Percentiles rank a stretch among this genome's conserved stretches.
These are phyloP conservation scores for Rambutsinella grinnellia DNA, from an alignment of 2,888 invertebrate genomes.

Conservation along the genomic window DNA sequence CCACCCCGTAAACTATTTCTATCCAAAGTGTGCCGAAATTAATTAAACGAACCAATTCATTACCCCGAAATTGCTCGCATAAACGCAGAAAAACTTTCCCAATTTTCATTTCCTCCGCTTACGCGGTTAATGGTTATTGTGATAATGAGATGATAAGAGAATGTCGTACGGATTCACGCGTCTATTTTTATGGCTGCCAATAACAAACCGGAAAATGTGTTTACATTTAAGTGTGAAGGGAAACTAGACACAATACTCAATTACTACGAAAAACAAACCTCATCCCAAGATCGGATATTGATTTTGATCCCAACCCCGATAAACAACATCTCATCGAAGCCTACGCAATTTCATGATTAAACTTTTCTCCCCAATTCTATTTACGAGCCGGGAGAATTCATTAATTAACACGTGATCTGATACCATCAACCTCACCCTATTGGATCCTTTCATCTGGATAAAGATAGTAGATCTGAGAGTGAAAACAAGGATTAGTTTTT, in stretches of 20 bases:
- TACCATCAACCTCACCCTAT: not conserved
- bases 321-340: too few species aligned
- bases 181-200: too few species aligned
- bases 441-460: not conserved
- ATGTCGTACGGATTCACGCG: not conserved
- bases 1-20: too few species aligned
- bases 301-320: too few species aligned
- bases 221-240: not conserved
- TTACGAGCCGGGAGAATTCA: slow-evolving; percentile 3
- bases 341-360: not conserved
- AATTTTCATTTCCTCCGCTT: not conserved
- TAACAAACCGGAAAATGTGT: not conserved
- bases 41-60: slow-evolving; percentile 34
- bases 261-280: not conserved
- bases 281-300: not conserved
- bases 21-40: too few species aligned
- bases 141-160: too few species aligned
- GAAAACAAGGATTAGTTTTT: not conserved
- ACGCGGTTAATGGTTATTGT: too few species aligned
- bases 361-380: not conserved
- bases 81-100: not conserved
- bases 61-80: too few species aligned
- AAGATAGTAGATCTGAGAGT: not conserved
- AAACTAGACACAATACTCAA: not conserved
- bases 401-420: slow-evolving; percentile 15